Evolutionary conservation across 2,797 vertebrate genomes (phyloP), one percentile per base, ranked within the genome.

Genomic region (Syngnathus acus): DNA sequence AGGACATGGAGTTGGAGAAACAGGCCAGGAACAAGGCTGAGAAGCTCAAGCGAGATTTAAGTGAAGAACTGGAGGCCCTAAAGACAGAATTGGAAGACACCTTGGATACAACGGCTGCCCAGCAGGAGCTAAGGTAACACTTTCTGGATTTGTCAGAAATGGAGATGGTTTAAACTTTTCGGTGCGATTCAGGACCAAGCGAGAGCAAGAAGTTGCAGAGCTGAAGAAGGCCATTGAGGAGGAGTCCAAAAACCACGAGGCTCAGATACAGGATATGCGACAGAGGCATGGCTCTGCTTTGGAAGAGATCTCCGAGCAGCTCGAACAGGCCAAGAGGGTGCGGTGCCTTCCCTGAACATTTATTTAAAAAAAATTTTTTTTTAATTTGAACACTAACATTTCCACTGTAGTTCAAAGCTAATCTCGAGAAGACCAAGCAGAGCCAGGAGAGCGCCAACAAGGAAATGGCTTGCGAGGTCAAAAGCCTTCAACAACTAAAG

Each of bases 81-180:
- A 99, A 99, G 81, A 99, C 97, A 0, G 97, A 99, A 65, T 91
- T 99, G 73, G 97, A 99, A 78, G 97, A 99, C 81, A 99, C 97
- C 0, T 90, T 99, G 71, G 97, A 99, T 64, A 98, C 97, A 42
- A 99, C 97, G 0, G 97, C 97, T 1, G 96, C 97, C 16, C 97
- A 99, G 83, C 97, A 99, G 65, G 97, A 99, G 62, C 92, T 99
- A 14, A 94, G 96, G 97, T 98, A 84, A 38, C 9, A 32, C 1
- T 17, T 9, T 7, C 17, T 6, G 2, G 11, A 54, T 37, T 47
- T 54, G 1, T 53, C n/a, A 26, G 14, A 19, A 17, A 43, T 45
- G 39, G 32, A 23, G 14, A 43, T 0, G 38, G 0, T n/a, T 32
- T 4, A 55, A 23, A 45, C 21, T 4, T 9, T 45, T 45, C 21